These are phyloP conservation scores for Myiothlypis chrysogaster DNA, from an alignment of 2,797 vertebrate genomes.

Conservation along the genomic window DNA sequence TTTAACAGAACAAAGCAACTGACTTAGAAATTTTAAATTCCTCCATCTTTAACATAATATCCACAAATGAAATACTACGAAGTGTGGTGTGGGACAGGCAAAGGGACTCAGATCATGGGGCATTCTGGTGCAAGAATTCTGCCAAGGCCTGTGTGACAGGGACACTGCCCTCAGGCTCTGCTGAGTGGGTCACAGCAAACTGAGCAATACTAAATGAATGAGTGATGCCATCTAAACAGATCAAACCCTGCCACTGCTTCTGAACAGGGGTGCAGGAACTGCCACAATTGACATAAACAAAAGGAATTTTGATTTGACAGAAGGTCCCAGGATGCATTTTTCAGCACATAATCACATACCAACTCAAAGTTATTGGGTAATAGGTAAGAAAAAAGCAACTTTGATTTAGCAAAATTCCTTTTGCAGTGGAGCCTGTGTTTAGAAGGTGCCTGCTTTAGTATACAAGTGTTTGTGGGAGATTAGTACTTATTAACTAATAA, in stretches of 20 bases:
- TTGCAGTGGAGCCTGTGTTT: not conserved
- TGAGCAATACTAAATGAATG: not conserved
- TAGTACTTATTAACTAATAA: slow-evolving; percentile 60
- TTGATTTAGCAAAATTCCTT: not conserved
- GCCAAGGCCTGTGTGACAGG: not conserved
- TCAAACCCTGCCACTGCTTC: not conserved
- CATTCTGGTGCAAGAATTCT: not conserved
- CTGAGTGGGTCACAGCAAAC: not conserved
- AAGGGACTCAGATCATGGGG: not conserved
- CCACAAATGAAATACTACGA: not conserved
- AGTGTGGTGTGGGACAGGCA: not conserved
- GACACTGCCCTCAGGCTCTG: not conserved
- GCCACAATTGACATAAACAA: not conserved
- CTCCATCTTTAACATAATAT: not conserved
- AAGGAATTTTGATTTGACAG: not conserved
- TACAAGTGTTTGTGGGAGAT: slow-evolving; percentile 32
- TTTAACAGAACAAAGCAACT: not conserved
- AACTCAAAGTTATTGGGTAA: not conserved
- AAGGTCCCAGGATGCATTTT: not conserved
- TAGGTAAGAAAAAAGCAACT: not conserved
- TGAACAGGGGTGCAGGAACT: not conserved
- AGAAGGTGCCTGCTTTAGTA: not conserved
- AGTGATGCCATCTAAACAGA: not conserved
- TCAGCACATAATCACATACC: not conserved
- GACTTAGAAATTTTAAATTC: not conserved